Percentiles rank a stretch among this genome's conserved stretches.
These are phyloP conservation scores for Phasianus colchicus DNA, from an alignment of 2,113 vertebrate species.

Conservation along the genomic window DNA sequence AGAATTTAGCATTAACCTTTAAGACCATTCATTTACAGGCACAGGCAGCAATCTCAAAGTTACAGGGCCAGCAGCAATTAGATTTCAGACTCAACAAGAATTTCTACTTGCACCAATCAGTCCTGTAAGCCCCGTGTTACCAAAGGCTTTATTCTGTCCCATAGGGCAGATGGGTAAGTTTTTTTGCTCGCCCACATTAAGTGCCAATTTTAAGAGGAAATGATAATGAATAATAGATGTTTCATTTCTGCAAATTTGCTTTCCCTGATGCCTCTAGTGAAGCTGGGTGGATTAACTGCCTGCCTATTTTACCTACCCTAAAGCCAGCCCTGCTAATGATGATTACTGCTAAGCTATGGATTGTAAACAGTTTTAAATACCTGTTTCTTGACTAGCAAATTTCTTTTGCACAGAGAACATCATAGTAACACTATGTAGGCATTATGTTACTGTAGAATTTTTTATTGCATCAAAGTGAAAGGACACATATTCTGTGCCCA, in stretches of 20 bases:
- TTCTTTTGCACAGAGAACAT: neutral
- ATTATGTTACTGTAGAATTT: neutral
- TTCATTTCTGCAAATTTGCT: conserved; percentile 20
- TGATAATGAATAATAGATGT: conserved; percentile 56
- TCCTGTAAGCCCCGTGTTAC: fast-evolving
- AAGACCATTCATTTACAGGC: neutral
- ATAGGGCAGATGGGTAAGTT: neutral
- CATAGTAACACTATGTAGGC: neutral
- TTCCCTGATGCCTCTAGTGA: conserved; percentile 30
- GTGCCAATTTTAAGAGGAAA: neutral
- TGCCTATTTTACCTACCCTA: neutral
- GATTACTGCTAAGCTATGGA: neutral
- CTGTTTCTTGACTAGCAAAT: conserved; percentile 6
- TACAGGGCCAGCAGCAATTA: neutral
- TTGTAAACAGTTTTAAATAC: neutral
- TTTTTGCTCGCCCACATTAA: neutral
- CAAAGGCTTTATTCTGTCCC: neutral
- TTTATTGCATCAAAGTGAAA: neutral
- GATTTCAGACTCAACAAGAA: neutral
- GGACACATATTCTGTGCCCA: neutral
- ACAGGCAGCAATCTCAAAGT: neutral
- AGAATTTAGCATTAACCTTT: neutral
- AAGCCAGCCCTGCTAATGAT: conserved; percentile 4
- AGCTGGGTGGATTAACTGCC: neutral
- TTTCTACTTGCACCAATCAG: neutral